Base-by-base conservation (phyloP, 2,797 vertebrate species). In the Phataginus tricuspis region DNA sequence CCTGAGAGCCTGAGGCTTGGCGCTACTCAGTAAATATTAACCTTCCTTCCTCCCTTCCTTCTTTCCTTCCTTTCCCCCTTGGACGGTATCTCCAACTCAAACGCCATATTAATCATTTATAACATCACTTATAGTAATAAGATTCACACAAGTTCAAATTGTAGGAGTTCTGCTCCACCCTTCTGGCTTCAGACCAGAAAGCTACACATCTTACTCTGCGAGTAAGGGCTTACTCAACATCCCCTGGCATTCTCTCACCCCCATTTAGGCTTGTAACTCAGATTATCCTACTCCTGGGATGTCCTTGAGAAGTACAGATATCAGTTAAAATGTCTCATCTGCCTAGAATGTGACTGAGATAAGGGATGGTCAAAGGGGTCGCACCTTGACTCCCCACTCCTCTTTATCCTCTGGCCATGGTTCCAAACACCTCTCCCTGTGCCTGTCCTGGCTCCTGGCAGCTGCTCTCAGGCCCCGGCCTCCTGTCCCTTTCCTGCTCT, bases 51-150 rank as follows among this genome's bases (percentile, higher is more conserved):
- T 49, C 14, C 42, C 37, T 59, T 21, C 66, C 61, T 42, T 29
- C 16, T 7, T 16, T 79, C 16, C 19, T 59, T 66, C 80, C 42
- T 68, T 15, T 37, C 42, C 53, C 42, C 55, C n/a, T 84, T 74
- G 92, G 75, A 94, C 92, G 95, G 53, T 42, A 51, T 51, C 34
- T 90, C 83, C 86, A 69, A 37, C 79, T 86, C 94, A 95, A 91
- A 86, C 13, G 57, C 85, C 66, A 77, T 95, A 92, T 96, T 91
- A 66, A 87, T 96, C 92, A 97, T 93, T 92, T 69, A 86, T 59
- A 96, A 31, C 69, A 61, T 89, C 49, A 14, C 31, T 7, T 63
- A 72, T 45, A 63, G 19, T 59, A 95, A 83, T 74, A 66, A 92
- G 94, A 96, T 86, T 92, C 86, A 78, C 84, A 86, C 83, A 90